These are phyloP conservation scores for Plectropomus leopardus DNA, from an alignment of 2,113 vertebrate genomes.

Conservation along the genomic window DNA sequence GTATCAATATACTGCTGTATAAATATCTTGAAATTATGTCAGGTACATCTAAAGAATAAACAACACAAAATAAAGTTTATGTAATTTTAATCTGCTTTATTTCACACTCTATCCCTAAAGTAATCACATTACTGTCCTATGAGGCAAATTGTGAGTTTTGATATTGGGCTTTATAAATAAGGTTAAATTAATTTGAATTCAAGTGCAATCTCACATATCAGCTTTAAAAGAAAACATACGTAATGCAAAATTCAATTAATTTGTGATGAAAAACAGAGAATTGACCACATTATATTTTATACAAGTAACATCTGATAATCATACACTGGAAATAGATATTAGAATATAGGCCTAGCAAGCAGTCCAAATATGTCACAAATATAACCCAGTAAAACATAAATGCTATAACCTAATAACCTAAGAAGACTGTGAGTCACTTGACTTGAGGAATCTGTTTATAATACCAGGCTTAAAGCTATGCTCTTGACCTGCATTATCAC, in stretches of 20 bases:
- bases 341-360: too few species aligned
- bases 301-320: neutral
- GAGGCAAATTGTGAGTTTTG: too few species aligned
- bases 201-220: neutral
- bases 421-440: neutral
- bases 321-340: neutral
- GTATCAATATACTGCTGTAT: too few species aligned
- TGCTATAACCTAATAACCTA: neutral
- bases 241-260: neutral
- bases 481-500: slow-evolving; percentile 41
- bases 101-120: neutral
- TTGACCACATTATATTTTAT: neutral
- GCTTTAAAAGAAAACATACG: neutral
- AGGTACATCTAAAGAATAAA: too few species aligned
- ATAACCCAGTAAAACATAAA: slow-evolving; percentile 8
- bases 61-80: too few species aligned
- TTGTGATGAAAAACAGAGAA: too few species aligned
- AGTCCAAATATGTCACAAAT: neutral
- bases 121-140: neutral
- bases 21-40: too few species aligned
- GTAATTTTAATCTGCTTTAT: too few species aligned
- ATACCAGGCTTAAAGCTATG: neutral
- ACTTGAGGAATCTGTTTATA: neutral
- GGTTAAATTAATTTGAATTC: too few species aligned
- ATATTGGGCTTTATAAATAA: too few species aligned